A percentile compares a stretch with the other conserved stretches of the same genome.
Conservation (phyloP, 2,797 vertebrate species). For the Halcyon chelicuti region DNA sequence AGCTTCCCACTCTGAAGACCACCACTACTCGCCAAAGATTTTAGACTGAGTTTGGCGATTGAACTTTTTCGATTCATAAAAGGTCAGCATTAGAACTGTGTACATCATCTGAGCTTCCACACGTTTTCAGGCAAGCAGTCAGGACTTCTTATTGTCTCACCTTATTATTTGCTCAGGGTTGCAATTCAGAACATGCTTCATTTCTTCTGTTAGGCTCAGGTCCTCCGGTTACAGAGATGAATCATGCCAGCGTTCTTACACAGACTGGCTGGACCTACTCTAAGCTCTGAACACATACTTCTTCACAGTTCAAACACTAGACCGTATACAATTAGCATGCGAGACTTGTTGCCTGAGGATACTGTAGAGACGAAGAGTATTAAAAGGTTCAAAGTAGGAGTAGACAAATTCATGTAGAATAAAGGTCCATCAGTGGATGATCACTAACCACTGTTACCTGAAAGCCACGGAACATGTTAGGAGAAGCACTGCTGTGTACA, state of each 20-base stretch:
- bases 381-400: conserved; percentile 50
- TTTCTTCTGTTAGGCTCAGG: not conserved
- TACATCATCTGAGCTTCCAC: not conserved
- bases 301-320: not conserved
- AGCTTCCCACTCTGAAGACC: not conserved
- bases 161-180: not conserved
- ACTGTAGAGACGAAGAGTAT: not conserved
- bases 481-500: not conserved
- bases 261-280: not conserved
- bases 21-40: not conserved
- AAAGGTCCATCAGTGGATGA: conserved; percentile 36
- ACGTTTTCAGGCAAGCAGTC: not conserved
- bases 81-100: not conserved
- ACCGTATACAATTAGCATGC: not conserved
- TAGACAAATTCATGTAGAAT: conserved; percentile 41
- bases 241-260: not conserved
- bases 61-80: not conserved
- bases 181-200: not conserved
- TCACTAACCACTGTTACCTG: conserved; percentile 11
- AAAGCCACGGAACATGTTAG: not conserved
- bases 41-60: not conserved
- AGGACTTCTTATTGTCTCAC: not conserved
- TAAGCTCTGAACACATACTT: not conserved
- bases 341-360: conserved; percentile 11
- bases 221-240: not conserved